Conservation (phyloP, 2,888 invertebrate genomes). For the Morpho achilles region DNA sequence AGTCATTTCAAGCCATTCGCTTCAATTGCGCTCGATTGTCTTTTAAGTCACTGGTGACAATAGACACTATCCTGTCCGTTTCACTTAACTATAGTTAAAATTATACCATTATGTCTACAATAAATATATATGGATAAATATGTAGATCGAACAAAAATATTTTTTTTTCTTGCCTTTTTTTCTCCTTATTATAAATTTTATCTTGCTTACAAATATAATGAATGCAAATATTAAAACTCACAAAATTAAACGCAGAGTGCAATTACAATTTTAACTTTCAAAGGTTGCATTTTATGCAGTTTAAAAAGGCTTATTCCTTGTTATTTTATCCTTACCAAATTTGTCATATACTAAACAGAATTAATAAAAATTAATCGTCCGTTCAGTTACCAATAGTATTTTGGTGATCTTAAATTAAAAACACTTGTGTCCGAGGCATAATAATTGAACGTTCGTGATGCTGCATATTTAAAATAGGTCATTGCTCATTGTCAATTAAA, state of each 20-base stretch:
- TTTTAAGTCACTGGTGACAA: conserved; percentile 9
- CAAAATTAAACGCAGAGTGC: too few species aligned
- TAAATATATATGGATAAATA: too few species aligned
- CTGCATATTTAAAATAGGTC: conserved; percentile 5
- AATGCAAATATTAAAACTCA: too few species aligned
- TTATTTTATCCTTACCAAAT: too few species aligned
- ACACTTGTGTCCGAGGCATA: conserved; percentile 2
- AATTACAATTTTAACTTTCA: background rate
- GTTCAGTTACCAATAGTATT: background rate
- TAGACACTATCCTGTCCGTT: conserved; percentile 6
- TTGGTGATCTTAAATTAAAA: background rate
- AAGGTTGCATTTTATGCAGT: background rate
- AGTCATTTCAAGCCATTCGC: conserved; percentile 6
- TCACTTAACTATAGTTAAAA: conserved; percentile 1
- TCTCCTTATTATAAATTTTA: too few species aligned
- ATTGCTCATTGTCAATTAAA: conserved; percentile 7
- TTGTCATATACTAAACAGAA: background rate
- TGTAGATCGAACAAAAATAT: too few species aligned
- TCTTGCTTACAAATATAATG: too few species aligned
- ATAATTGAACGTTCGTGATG: conserved; percentile 5
- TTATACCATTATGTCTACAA: too few species aligned
- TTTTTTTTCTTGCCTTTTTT: too few species aligned
- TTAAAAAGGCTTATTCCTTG: background rate
- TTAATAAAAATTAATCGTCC: background rate
- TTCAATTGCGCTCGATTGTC: conserved; percentile 9